phyloP scores from a whole-genome alignment of 1,140 invertebrate genomes.

The Andricus grossulariae region DNA sequence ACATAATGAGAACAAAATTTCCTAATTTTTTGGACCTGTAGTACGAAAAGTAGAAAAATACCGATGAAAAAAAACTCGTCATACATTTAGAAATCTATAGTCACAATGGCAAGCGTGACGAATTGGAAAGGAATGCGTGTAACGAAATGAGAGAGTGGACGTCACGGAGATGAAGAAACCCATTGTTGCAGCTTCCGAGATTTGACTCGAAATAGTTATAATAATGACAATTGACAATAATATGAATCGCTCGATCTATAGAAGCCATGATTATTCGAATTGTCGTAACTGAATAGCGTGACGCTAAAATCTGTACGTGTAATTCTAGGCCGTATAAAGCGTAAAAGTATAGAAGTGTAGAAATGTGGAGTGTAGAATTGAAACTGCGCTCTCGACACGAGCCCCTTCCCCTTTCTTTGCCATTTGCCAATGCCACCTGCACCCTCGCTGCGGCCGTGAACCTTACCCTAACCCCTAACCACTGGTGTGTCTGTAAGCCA shows the following conservation, averaged over 20 bases:
- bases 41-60: too few species aligned
- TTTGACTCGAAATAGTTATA: slow-evolving; percentile 66
- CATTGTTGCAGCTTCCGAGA: slow-evolving; percentile 59
- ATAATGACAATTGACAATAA: slow-evolving; percentile 25
- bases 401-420: slow-evolving; percentile 6
- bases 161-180: slow-evolving; percentile 59
- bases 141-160: slow-evolving; percentile 56
- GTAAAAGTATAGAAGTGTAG: neutral
- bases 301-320: neutral
- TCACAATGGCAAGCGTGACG: slow-evolving; percentile 48
- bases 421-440: slow-evolving; percentile 29
- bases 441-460: slow-evolving; percentile 19
- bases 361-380: neutral
- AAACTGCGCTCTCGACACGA: neutral
- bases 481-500: neutral
- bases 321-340: neutral
- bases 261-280: too few species aligned
- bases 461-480: slow-evolving; percentile 2
- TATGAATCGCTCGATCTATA: neutral
- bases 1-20: too few species aligned
- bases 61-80: too few species aligned
- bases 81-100: neutral
- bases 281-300: neutral
- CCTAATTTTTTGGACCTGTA: too few species aligned
- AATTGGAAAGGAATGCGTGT: slow-evolving; percentile 65